These are phyloP conservation scores for Cephus cinctus DNA, from an alignment of 1,140 invertebrate genomes.

Conservation along the genomic window DNA sequence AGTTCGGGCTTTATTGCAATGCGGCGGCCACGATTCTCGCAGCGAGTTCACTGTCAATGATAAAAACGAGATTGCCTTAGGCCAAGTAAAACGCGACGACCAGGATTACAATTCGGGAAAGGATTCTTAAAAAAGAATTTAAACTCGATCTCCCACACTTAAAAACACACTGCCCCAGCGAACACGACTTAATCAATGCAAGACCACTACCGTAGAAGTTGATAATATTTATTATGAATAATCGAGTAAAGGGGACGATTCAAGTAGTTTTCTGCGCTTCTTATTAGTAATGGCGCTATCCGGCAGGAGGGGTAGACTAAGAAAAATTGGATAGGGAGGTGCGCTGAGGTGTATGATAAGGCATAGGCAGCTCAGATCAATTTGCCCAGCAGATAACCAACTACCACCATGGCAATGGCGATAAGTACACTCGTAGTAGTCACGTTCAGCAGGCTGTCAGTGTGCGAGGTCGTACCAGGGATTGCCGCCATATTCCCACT, in stretches of 20 bases:
- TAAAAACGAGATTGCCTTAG: no score
- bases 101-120: no score
- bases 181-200: conserved; percentile 23
- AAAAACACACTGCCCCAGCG: conserved; percentile 28
- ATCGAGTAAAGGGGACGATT: conserved; percentile 26
- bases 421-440: conserved; percentile 39
- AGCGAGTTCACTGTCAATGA: no score
- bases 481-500: conserved; percentile 32
- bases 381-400: conserved; percentile 52
- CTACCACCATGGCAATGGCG: conserved; percentile 44
- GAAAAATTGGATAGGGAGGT: conserved; percentile 38
- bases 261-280: conserved; percentile 18
- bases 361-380: conserved; percentile 47
- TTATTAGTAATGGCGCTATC: conserved; percentile 15
- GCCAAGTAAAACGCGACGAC: no score
- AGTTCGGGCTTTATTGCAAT: no score
- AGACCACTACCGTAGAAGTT: conserved; percentile 31
- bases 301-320: conserved; percentile 34
- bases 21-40: no score
- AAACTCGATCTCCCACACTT: conserved; percentile 11
- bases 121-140: conserved; percentile 26
- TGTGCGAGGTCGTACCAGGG: conserved; percentile 35
- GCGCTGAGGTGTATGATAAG: conserved; percentile 35
- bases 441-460: conserved; percentile 30
- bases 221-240: conserved; percentile 32